Conservation (phyloP, 2,113 vertebrate genomes). For the Parus major region DNA sequence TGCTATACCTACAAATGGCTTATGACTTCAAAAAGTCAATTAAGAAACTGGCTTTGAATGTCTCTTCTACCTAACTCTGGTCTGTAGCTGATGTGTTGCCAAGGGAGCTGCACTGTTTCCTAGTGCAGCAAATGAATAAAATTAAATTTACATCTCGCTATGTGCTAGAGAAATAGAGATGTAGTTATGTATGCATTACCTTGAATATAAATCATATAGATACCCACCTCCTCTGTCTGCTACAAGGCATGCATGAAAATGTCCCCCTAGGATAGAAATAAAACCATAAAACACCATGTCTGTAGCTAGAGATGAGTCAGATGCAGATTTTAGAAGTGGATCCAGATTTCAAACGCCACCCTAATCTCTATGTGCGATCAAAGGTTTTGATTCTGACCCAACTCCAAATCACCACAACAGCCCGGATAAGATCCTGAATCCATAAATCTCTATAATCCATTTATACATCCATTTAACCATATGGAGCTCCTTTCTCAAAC, state of each 20-base stretch:
- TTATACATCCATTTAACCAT: neutral
- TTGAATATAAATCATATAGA: slow-evolving; percentile 55
- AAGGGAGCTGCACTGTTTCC: slow-evolving; percentile 49
- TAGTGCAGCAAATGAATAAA: slow-evolving; percentile 40
- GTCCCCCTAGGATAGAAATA: slow-evolving; percentile 20
- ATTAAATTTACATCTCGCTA: slow-evolving; percentile 2
- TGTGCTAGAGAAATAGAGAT: slow-evolving; percentile 52
- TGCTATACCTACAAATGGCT: slow-evolving; percentile 33
- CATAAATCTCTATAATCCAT: neutral
- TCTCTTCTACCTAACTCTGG: slow-evolving; percentile 3
- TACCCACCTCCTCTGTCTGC: slow-evolving; percentile 41
- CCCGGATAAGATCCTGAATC: neutral
- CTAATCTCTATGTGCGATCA: neutral
- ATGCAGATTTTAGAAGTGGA: slow-evolving; percentile 28
- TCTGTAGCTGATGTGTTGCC: slow-evolving; percentile 36
- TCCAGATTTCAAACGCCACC: slow-evolving; percentile 45
- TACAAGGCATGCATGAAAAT: slow-evolving; percentile 40
- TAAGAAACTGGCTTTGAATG: slow-evolving; percentile 29
- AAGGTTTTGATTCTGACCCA: slow-evolving; percentile 39
- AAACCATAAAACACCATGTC: neutral
- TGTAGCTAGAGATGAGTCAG: slow-evolving; percentile 52
- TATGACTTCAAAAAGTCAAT: slow-evolving; percentile 35
- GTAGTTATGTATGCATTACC: slow-evolving; percentile 53
- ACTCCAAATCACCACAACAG: slow-evolving; percentile 1
- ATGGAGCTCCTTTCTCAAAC: neutral